Base-by-base conservation (phyloP, 2,888 invertebrate genomes). In the Julus scanicus region DNA sequence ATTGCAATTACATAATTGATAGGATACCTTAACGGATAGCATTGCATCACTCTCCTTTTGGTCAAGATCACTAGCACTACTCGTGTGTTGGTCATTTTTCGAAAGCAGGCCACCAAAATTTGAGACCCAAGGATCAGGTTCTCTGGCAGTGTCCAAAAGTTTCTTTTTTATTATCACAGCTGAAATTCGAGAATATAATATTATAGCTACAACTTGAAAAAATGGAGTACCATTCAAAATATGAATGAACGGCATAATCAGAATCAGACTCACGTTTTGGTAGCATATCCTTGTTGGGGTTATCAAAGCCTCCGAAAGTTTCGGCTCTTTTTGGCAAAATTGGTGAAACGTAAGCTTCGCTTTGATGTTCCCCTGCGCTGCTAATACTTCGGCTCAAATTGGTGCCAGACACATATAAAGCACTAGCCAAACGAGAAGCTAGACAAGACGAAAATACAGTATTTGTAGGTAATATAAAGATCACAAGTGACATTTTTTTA, bases 221-320 rank as follows among this genome's bases (percentile, higher is more conserved):
- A 48, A 1, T 29, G 13, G 2, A 80, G 37, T 85, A 15, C 29
- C 9, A 6, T 40, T 15, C 13, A 85, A 84, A 40, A 5, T 13
- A 48, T 17, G 8, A 5, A 39, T 3, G 17, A n/a, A 40, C 39
- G n/a, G 8, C 20, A 17, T 6, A 71, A 3, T 1, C 37, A 11
- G 80, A 37, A 53, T 4, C 13, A 71, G 4, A 48, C 87, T 84
- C 20, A 89, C 87, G 84, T 89, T 89, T 89, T 11, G 87, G 87
- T 84, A 88, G 87, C n/a, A 88, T 89, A 63, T 90, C 91, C 89
- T 91, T 91, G 40, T 89, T 90, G 8, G 91, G 91, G 89, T 91
- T 91, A 93, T 98, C 98, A 91, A 98, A 98, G 11, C 98, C 98
- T 1, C 98, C 98, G 93, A 98, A 99, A 4, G 98, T 98, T 93